A percentile compares a stretch with the other conserved stretches of the same genome.
Evolutionary conservation across 2,888 invertebrate genomes (phyloP).

Genomic region (Eupithecia inturbata): DNA sequence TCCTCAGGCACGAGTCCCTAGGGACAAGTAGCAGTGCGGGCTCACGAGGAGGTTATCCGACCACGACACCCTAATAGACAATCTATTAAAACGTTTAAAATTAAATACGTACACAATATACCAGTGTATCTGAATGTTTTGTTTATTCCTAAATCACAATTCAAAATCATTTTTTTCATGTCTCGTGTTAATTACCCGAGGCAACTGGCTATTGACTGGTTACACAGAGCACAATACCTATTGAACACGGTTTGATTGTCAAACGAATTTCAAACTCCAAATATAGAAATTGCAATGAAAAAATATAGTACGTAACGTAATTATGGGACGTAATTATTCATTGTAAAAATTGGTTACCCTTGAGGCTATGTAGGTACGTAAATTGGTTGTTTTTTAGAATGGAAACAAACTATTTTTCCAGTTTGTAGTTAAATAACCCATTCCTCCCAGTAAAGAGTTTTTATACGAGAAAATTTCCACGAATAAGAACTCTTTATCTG

Average conservation of each 20-base stretch:
- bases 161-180: neutral
- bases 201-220: slow-evolving; percentile 22
- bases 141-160: neutral
- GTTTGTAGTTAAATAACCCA: neutral
- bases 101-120: neutral
- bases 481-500: too few relatives aligned
- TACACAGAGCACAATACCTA: slow-evolving; percentile 29
- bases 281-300: slow-evolving; percentile 21
- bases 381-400: neutral
- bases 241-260: slow-evolving; percentile 28
- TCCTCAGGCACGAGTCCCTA: too few relatives aligned
- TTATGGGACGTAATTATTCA: slow-evolving; percentile 22
- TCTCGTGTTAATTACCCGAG: slow-evolving; percentile 24
- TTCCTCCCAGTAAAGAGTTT: too few relatives aligned
- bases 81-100: too few relatives aligned
- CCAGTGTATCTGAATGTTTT: neutral
- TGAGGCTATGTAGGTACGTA: neutral
- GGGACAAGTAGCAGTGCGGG: too few relatives aligned
- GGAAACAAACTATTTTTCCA: neutral
- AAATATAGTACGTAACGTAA: too few relatives aligned
- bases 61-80: too few relatives aligned
- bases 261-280: slow-evolving; percentile 28
- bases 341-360: slow-evolving; percentile 12
- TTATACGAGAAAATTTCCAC: too few relatives aligned
- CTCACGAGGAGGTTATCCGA: too few relatives aligned